Conservation (phyloP, 2,888 invertebrate species). For the Stenodera caucasica region DNA sequence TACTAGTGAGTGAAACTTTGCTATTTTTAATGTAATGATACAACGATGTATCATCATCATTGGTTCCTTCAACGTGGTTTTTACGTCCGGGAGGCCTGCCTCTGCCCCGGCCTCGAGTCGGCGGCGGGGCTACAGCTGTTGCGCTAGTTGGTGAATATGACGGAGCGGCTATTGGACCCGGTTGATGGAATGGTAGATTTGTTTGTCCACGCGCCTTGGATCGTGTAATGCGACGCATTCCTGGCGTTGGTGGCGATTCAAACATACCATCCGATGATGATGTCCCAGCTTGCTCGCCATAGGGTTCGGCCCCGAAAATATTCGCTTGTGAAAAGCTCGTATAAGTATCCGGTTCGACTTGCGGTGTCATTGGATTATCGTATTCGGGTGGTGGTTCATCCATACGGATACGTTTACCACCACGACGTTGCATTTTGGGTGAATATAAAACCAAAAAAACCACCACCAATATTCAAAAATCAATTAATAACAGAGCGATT, state of each 20-base stretch:
- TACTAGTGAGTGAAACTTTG: slow-evolving; percentile 77
- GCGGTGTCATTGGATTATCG: slow-evolving; percentile 68
- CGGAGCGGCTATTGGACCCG: slow-evolving; percentile 54
- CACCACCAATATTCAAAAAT: neutral
- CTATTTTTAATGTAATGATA: slow-evolving; percentile 84
- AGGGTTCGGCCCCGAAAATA: slow-evolving; percentile 47
- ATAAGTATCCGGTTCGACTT: slow-evolving; percentile 59
- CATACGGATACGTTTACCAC: slow-evolving; percentile 90
- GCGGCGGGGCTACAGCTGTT: slow-evolving; percentile 49
- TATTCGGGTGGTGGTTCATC: slow-evolving; percentile 90
- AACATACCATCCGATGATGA: slow-evolving; percentile 53
- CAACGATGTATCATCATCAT: slow-evolving; percentile 81
- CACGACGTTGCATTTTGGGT: slow-evolving; percentile 73
- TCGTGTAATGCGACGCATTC: slow-evolving; percentile 67
- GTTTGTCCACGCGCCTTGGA: slow-evolving; percentile 59
- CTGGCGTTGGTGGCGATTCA: slow-evolving; percentile 62
- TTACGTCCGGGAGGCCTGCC: slow-evolving; percentile 60
- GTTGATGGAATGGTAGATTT: slow-evolving; percentile 34
- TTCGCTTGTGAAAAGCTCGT: slow-evolving; percentile 52
- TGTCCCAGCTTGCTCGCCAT: slow-evolving; percentile 48
- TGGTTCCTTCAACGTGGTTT: slow-evolving; percentile 57
- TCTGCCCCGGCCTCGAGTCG: slow-evolving; percentile 54
- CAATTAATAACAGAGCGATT: slow-evolving; percentile 4
- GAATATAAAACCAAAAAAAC: neutral
- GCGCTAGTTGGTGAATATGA: slow-evolving; percentile 53